Base-by-base conservation (phyloP, 1,140 invertebrate species). In the Heliconius melpomene region DNA sequence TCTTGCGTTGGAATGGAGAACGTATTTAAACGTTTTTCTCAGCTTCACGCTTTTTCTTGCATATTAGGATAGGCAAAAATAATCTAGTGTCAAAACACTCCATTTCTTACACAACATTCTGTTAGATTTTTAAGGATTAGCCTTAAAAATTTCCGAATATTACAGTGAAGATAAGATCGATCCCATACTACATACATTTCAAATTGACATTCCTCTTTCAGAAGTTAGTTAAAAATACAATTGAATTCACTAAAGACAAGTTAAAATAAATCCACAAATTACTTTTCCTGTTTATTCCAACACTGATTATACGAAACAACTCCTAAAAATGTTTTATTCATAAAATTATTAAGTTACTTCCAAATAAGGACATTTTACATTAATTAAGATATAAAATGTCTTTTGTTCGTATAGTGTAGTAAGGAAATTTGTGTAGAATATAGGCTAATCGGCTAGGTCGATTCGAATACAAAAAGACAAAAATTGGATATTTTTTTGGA, bases 261-360 rank as follows among this genome's bases (percentile, higher is more conserved):
- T 57, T 57, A 57, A 9, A 57, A 57, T 57, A n/a, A 57, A 57
- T 23, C n/a, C 54, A 57, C n/a, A 40, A 38, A 66, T 60, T 66
- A 76, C 57, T 46, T 76, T 66, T 66, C 57, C 36, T 32, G 54
- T n/a, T 76, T 46, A 76, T 76, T 66, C 38, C n/a, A 32, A 23
- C 32, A 66, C 54, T 26, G 29, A 70, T 76, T 76, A 76, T 70
- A 76, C 74, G 50, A 76, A 76, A 70, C 54, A 66, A 11, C 36
- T 29, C 38, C 57, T 29, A 7, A 38, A 7, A 46, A 76, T 76
- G 74, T 76, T 76, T 76, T 76, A 76, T 76, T 76, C 74, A 76
- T 76, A 70, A 76, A 57, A 70, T 60, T 76, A 76, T 76, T 76
- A 66, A 75, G 57, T 75, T 36, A 76, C 36, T 76, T 60, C 6